Evolutionary conservation across 2,113 vertebrate species (phyloP).

Genomic region (human): DNA sequence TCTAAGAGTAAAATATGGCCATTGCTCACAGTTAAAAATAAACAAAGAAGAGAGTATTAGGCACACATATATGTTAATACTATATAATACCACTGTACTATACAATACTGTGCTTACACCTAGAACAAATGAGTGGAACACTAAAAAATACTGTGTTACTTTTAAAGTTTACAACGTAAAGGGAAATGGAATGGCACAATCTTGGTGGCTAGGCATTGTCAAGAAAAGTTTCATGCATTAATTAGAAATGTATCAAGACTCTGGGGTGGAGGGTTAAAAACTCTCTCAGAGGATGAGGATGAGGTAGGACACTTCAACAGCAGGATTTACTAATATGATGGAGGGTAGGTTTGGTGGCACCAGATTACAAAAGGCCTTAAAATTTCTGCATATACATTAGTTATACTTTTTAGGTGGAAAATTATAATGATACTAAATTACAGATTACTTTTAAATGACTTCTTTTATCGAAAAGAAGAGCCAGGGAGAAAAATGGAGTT

Average conservation of each 20-base stretch:
- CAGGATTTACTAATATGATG: neutral
- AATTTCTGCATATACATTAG: neutral
- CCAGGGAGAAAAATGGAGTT: neutral
- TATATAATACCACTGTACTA: too few relatives aligned
- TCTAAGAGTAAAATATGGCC: neutral
- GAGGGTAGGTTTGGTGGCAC: neutral
- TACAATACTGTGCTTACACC: neutral
- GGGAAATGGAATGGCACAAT: neutral
- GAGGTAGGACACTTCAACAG: neutral
- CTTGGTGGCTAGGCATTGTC: neutral
- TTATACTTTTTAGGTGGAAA: neutral
- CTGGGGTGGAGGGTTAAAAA: neutral
- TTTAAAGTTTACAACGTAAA: neutral
- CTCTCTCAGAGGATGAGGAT: neutral
- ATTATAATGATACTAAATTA: neutral
- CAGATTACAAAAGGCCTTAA: neutral
- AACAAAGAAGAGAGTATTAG: neutral
- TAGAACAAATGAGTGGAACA: neutral
- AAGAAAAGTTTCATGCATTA: neutral
- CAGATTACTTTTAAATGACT: slow-evolving; percentile 29
- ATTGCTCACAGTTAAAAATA: neutral
- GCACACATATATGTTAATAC: neutral
- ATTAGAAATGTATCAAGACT: neutral
- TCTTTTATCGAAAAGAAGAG: slow-evolving; percentile 5
- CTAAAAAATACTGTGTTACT: neutral